phyloP scores from a whole-genome alignment of 2,888 invertebrate species.

The Phrixothrix hirtus region DNA sequence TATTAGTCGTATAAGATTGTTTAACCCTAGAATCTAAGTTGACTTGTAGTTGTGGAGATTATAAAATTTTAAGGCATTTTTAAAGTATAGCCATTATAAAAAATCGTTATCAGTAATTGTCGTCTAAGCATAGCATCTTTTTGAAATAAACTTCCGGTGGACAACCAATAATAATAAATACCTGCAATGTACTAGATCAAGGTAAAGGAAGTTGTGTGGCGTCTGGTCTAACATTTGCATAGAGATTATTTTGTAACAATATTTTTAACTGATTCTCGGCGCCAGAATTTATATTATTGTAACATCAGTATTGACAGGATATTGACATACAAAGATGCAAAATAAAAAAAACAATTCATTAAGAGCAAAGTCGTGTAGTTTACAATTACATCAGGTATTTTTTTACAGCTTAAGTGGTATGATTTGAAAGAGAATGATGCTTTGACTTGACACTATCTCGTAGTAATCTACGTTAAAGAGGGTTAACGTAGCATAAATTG shows the following conservation, averaged over 20 bases:
- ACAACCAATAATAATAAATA: slow-evolving; percentile 13
- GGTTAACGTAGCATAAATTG: no score
- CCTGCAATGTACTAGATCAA: slow-evolving; percentile 1
- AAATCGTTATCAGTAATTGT: slow-evolving; percentile 6
- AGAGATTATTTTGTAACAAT: slow-evolving; percentile 10
- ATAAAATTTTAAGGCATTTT: slow-evolving; percentile 7
- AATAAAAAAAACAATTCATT: slow-evolving; percentile 6
- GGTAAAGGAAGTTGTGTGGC: slow-evolving; percentile 10
- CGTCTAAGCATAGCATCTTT: background rate
- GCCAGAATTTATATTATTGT: slow-evolving; percentile 15
- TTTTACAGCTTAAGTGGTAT: no score
- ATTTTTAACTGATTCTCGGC: slow-evolving; percentile 6
- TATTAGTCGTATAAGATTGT: background rate
- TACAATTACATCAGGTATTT: background rate
- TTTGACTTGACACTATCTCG: no score
- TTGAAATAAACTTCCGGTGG: slow-evolving; percentile 9
- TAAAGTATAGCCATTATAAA: slow-evolving; percentile 14
- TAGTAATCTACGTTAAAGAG: no score
- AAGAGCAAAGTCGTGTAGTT: slow-evolving; percentile 13
- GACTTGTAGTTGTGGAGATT: background rate
- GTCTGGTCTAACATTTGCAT: slow-evolving; percentile 11
- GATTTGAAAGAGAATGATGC: no score
- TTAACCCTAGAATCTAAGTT: background rate
- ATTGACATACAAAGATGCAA: background rate
- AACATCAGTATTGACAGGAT: slow-evolving; percentile 5